These are phyloP conservation scores for Agapornis roseicollis DNA, from an alignment of 2,113 vertebrate species.

Conservation along the genomic window DNA sequence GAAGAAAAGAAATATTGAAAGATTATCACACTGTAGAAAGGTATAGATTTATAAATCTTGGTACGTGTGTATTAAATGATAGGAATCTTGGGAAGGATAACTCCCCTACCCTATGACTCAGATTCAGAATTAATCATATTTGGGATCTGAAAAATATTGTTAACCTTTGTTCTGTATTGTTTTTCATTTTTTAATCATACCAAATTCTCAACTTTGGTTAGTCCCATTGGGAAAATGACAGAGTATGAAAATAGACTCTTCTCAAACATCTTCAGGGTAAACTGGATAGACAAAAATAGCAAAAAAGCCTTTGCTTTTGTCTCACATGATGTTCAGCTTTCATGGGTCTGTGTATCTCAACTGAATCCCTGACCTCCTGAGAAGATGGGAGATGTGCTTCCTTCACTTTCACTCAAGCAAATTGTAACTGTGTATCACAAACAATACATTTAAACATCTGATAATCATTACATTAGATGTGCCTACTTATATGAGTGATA, in stretches of 20 bases:
- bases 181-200: background rate
- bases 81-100: background rate
- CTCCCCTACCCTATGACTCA: background rate
- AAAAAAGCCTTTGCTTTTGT: background rate
- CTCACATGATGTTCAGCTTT: background rate
- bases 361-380: background rate
- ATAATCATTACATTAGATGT: background rate
- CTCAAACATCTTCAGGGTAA: background rate
- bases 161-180: background rate
- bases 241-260: background rate
- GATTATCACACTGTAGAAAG: background rate
- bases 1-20: background rate
- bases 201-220: background rate
- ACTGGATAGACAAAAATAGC: background rate
- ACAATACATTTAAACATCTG: background rate
- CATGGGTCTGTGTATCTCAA: background rate
- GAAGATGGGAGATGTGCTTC: background rate
- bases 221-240: accelerated
- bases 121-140: background rate
- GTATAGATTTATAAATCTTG: background rate
- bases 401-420: background rate
- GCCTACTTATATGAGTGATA: background rate
- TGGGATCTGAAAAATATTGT: background rate
- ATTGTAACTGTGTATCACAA: background rate
- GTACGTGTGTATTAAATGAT: background rate